Evolutionary conservation across 2,888 invertebrate genomes (phyloP), one percentile per base, ranked within the genome.

Genomic region (Caenorhabditis sp.): DNA sequence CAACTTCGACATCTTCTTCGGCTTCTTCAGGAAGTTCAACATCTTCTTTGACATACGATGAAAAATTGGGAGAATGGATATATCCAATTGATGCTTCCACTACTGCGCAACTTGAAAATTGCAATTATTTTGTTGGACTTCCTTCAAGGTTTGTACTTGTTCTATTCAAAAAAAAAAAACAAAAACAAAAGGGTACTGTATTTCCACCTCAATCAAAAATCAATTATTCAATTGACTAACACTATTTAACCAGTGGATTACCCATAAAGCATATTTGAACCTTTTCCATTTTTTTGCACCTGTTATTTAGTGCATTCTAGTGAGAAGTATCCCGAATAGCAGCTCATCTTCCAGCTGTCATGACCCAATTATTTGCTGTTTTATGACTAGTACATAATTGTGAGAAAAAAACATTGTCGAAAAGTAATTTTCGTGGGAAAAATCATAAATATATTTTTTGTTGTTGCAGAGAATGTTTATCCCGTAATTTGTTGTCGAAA

Each of bases 61-160:
- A 79, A 24, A 77, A 79, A 23, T 64, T 79, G 6, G 76, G 71
- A 17, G 79, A 79, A 62, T 72, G 69, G 66, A 74, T 76, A 49
- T 76, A 72, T 53, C 79, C 77, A 17, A 69, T 79, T 19, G 77
- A 77, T 60, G 67, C 67, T n/a, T 37, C 69, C 0, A 50, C 75
- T 2, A 72, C 66, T 43, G 36, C 59, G 4, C 79, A 79, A 58
- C 67, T 79, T 21, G 77, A 77, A 17, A 68, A 76, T 21, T 75
- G 75, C 69, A 75, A 71, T 66, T 79, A 77, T 65, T 79, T 76
- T 49, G 77, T 77, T n/a, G 67, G 69, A 36, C 64, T 73, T 26
- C 79, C 79, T 36, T 69, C 76, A 6, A 71, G 72, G 79, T 79
- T 43, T 57, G 66, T 57, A 5, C 17, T 27, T 12, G 12, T n/a